Percentiles rank a stretch among this genome's conserved stretches.
phyloP scores from a whole-genome alignment of 2,888 invertebrate genomes.

The Chydorus sphaericus region DNA sequence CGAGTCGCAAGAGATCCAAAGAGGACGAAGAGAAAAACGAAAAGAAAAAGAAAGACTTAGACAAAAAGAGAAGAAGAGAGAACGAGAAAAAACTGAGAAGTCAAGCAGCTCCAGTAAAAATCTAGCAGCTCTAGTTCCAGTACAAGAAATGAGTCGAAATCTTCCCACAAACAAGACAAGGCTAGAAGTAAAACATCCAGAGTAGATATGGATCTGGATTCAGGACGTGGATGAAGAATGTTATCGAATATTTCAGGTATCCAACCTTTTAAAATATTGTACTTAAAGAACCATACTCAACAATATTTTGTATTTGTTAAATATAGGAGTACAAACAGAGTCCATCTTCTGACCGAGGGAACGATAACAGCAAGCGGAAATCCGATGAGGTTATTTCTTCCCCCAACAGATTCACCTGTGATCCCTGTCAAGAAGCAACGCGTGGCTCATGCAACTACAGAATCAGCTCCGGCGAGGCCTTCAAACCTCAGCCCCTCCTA shows the following conservation, averaged over 20 bases:
- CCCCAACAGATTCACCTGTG: background rate
- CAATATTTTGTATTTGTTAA: background rate
- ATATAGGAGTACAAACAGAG: slow-evolving; percentile 8
- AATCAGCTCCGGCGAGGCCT: slow-evolving; percentile 31
- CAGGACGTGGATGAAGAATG: slow-evolving; percentile 64
- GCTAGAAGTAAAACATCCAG: background rate
- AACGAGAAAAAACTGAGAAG: slow-evolving; percentile 12
- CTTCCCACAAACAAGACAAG: background rate
- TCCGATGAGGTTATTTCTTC: slow-evolving; percentile 21
- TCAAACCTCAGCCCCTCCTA: slow-evolving; percentile 24
- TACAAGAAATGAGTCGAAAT: background rate
- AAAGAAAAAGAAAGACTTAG: background rate
- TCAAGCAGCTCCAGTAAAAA: slow-evolving; percentile 1
- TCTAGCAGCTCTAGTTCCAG: background rate
- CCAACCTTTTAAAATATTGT: slow-evolving; percentile 31
- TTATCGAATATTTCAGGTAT: slow-evolving; percentile 70
- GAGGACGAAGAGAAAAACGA: slow-evolving; percentile 4
- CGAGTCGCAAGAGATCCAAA: background rate
- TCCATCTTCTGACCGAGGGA: slow-evolving; percentile 14
- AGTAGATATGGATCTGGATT: background rate
- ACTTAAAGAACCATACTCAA: background rate
- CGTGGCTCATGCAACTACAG: slow-evolving; percentile 50
- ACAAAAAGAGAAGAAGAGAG: slow-evolving; percentile 13
- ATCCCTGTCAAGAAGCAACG: slow-evolving; percentile 41
- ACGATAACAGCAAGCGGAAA: slow-evolving; percentile 16